A percentile compares a stretch with the other conserved stretches of the same genome.
phyloP scores from a whole-genome alignment of 2,797 vertebrate species.

The Pantherophis alleghaniensis region DNA sequence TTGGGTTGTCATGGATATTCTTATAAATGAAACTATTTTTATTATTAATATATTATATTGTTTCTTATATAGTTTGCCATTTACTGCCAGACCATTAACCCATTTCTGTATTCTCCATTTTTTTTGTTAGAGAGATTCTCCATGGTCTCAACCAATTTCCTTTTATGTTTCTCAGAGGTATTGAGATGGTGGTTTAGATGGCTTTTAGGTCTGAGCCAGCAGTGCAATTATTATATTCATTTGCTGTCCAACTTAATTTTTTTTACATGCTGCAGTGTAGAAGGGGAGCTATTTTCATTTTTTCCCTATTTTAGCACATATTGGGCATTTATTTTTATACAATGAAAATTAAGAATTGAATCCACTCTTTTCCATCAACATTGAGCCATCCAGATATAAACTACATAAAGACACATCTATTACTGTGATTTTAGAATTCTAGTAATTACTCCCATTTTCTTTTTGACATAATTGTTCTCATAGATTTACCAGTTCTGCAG shows the following conservation, averaged over 20 bases:
- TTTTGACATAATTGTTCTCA: background rate
- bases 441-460: background rate
- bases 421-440: background rate
- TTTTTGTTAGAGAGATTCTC: background rate
- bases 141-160: background rate
- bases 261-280: slow-evolving; percentile 9
- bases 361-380: background rate
- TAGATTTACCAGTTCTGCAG: background rate
- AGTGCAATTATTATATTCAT: background rate
- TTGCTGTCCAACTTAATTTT: background rate
- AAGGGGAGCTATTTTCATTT: slow-evolving; percentile 36
- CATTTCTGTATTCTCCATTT: background rate
- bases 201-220: background rate
- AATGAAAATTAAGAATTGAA: slow-evolving; percentile 49
- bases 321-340: slow-evolving; percentile 49
- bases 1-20: background rate
- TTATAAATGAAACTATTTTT: background rate
- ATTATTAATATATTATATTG: background rate
- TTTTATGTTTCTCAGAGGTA: background rate
- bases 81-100: background rate
- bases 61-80: background rate
- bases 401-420: background rate
- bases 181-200: background rate
- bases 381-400: background rate
- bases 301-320: slow-evolving; percentile 48